phyloP scores from a whole-genome alignment of 2,113 vertebrate species.

The Larimichthys polyactis region DNA sequence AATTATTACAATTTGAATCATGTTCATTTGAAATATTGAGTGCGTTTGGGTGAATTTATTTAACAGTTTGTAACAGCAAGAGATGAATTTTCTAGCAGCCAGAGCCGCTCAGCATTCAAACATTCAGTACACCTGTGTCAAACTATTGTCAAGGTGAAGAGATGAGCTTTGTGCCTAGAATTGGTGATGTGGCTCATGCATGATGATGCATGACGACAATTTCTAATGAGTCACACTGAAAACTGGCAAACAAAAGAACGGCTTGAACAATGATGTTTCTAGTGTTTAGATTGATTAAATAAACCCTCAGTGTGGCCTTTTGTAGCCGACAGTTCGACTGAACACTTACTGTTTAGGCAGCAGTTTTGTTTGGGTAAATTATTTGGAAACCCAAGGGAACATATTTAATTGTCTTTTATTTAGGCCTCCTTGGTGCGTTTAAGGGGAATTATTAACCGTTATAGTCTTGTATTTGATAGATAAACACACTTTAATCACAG shows the following conservation, averaged over 20 bases:
- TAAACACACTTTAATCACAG: constrained; percentile 60
- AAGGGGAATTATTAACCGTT: constrained; percentile 44
- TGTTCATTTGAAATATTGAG: constrained; percentile 12
- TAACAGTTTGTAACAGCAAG: neutral
- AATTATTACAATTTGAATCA: constrained; percentile 11
- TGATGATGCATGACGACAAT: neutral
- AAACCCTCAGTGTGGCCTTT: neutral
- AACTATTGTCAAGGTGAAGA: constrained; percentile 13
- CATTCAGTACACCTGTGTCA: neutral
- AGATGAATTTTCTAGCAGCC: neutral
- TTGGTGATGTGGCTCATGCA: constrained; percentile 1
- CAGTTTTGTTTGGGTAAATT: constrained; percentile 45
- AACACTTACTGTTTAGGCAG: constrained; percentile 26
- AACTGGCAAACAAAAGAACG: constrained; percentile 14
- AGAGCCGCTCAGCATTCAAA: neutral
- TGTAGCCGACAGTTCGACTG: constrained; percentile 3
- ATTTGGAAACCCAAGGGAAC: constrained; percentile 39
- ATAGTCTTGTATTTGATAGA: constrained; percentile 40
- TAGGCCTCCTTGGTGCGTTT: constrained; percentile 29
- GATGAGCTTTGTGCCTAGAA: neutral
- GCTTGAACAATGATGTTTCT: constrained; percentile 10
- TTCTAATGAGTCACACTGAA: constrained; percentile 13
- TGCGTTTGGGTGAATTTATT: neutral
- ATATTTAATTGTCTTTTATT: constrained; percentile 57
- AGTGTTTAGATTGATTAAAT: constrained; percentile 15